A percentile compares a stretch with the other conserved stretches of the same genome.
Conservation (phyloP, 2,797 vertebrate species). For the Pipistrellus pygmaeus region DNA sequence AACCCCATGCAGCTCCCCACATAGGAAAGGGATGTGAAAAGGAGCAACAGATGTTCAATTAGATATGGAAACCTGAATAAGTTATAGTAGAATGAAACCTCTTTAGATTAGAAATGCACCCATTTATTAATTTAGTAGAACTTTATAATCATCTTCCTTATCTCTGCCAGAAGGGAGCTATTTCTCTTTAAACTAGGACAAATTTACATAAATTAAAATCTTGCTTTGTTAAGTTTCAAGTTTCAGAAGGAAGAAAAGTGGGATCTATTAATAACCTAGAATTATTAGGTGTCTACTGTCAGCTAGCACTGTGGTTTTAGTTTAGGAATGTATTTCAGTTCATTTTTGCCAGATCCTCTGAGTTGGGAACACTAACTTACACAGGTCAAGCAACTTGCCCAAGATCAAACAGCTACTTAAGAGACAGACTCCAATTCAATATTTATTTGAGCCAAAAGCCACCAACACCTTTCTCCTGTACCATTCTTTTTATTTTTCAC, state of each 20-base stretch:
- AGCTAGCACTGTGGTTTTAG: not conserved
- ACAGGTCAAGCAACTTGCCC: not conserved
- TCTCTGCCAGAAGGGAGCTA: conserved; percentile 45
- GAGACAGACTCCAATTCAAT: not conserved
- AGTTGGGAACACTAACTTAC: not conserved
- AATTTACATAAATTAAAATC: conserved; percentile 67
- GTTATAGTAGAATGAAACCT: not conserved
- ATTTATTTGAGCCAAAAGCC: not conserved
- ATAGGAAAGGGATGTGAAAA: not conserved
- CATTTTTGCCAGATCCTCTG: not conserved
- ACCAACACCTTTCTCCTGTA: not conserved
- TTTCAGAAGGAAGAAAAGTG: conserved; percentile 19
- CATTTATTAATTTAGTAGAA: conserved; percentile 53
- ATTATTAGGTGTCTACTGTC: not conserved
- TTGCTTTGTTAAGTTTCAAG: conserved; percentile 52
- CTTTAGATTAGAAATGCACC: not conserved
- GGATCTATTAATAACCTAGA: conserved; percentile 20
- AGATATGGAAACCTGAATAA: not conserved
- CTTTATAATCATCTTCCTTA: conserved; percentile 60
- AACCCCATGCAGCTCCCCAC: not conserved
- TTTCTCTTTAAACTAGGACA: conserved; percentile 63
- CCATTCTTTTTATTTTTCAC: not conserved
- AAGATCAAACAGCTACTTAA: not conserved
- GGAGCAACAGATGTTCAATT: not conserved
- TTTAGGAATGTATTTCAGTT: not conserved